Conservation (phyloP, 2,888 invertebrate genomes). For the Dynastes maya region DNA sequence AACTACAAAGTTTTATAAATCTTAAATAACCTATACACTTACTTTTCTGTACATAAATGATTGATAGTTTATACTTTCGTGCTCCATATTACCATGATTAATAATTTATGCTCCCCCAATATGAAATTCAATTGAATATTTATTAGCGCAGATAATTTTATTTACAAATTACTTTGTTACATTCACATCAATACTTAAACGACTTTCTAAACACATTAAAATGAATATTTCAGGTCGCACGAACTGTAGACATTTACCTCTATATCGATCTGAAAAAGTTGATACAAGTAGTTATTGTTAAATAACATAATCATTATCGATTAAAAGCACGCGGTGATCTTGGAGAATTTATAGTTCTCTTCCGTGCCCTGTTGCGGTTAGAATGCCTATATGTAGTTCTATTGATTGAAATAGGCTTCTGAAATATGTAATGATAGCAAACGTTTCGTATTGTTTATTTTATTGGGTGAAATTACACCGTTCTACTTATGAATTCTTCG, state of each 20-base stretch:
- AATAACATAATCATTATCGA: conserved; percentile 33
- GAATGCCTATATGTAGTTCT: conserved; percentile 1
- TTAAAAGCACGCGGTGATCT: conserved; percentile 5
- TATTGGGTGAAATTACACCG: conserved; percentile 16
- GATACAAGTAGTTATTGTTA: conserved; percentile 32
- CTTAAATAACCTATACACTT: too few relatives aligned
- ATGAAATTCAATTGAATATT: neutral
- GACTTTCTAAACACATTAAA: neutral
- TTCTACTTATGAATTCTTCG: conserved; percentile 1
- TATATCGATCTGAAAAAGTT: conserved; percentile 14
- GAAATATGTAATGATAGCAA: conserved; percentile 22
- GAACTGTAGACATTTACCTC: conserved; percentile 19
- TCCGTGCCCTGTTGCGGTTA: conserved; percentile 8
- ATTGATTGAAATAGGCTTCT: conserved; percentile 26
- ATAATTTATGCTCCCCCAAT: neutral
- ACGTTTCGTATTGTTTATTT: conserved; percentile 25
- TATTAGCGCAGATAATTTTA: conserved; percentile 1
- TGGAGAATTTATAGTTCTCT: conserved; percentile 26
- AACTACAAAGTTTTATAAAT: too few relatives aligned
- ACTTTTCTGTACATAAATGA: too few relatives aligned
- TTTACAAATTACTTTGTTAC: conserved; percentile 5
- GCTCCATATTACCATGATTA: neutral
- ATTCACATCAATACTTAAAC: neutral
- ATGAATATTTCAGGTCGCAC: conserved; percentile 23
- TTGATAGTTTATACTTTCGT: too few relatives aligned